A percentile compares a stretch with the other conserved stretches of the same genome.
Conservation (phyloP, 2,113 vertebrate genomes). For the Apaloderma vittatum region DNA sequence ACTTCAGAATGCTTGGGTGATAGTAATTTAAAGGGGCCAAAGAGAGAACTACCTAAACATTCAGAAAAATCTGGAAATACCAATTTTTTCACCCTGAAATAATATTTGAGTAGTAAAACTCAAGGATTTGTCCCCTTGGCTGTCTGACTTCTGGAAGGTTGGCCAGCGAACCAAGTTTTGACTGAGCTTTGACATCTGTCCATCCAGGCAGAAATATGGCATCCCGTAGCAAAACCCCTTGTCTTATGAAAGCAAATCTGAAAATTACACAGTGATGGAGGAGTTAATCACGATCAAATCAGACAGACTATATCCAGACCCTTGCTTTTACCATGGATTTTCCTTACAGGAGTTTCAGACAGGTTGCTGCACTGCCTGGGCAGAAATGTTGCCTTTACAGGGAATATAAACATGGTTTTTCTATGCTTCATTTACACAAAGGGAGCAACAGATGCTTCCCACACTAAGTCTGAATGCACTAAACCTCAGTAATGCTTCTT, state of each 20-base stretch:
- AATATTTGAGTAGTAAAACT: background rate
- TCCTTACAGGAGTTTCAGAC: background rate
- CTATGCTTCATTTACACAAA: background rate
- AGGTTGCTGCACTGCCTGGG: background rate
- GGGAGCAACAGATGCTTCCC: background rate
- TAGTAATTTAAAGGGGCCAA: background rate
- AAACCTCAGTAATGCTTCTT: background rate
- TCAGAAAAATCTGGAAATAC: background rate
- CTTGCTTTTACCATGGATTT: background rate
- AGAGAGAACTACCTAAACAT: background rate
- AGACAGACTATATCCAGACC: background rate
- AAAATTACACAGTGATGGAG: background rate
- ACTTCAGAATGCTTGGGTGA: background rate
- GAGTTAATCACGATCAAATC: background rate
- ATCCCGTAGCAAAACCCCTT: background rate
- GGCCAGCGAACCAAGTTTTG: background rate
- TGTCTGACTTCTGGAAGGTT: background rate
- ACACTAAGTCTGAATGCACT: background rate
- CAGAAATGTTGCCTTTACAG: background rate
- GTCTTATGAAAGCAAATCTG: background rate
- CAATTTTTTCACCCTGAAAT: background rate
- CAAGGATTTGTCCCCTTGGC: background rate
- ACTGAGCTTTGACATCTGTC: background rate
- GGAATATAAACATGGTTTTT: background rate
- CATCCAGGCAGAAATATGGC: background rate